Base-by-base conservation (phyloP, 2,113 vertebrate genomes). In the Sylvicapra grimmia region DNA sequence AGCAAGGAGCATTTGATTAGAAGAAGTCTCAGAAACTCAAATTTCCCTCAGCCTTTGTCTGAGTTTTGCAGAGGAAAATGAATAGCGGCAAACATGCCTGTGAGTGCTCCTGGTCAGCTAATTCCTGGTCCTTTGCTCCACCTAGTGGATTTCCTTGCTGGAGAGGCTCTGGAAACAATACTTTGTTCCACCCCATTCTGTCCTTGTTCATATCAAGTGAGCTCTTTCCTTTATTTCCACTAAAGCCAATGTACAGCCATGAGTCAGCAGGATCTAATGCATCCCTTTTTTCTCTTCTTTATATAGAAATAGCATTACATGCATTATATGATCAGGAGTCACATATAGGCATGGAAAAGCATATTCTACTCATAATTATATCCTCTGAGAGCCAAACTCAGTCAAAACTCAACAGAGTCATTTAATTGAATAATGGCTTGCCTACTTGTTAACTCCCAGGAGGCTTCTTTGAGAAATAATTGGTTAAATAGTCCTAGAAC, bases 111-210 rank as follows among this genome's bases (percentile, higher is more conserved):
- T 15, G 15, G 80, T 53, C 80, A 36, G 89, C 54, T 83, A 40
- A 93, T 92, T 72, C 53, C 82, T 84, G 59, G 77, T 72, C 14
- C 96, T 95, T 92, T 97, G 92, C 97, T 97, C 94, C 98, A 94
- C 86, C 97, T 98, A 97, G 97, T 96, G 97, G 96, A 95, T 72
- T 93, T 86, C n/a, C 53, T 83, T 61, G 93, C 77, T 91, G n/a
- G 47, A 75, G 23, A 94, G 31, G 6, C 40, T 72, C 44, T 88
- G 72, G 29, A 44, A 83, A 59, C 4, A 59, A 91, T 49, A 85
- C 9, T 16, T 15, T 54, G 54, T 53, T 82, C 58, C 14, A 79
- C 47, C 27, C 47, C 27, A 61, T 31, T 88, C 12, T 90, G 97
- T 51, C 72, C 61, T 89, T 85, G 18, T 89, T 91, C 86, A 56